phyloP scores from a whole-genome alignment of 2,797 vertebrate genomes.

The Sebastes flavidus region DNA sequence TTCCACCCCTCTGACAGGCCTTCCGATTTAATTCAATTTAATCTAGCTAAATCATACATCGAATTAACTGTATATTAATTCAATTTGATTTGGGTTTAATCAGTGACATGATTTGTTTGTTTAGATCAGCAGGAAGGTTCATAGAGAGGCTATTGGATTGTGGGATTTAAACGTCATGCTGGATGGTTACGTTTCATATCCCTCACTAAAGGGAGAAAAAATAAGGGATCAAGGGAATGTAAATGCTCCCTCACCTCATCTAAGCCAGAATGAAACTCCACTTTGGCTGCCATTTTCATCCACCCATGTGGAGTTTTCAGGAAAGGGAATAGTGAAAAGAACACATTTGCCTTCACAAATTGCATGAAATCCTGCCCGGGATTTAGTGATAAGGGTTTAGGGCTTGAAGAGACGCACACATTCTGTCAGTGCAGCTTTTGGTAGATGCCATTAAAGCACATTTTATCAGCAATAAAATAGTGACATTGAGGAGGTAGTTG shows the following conservation, averaged over 20 bases:
- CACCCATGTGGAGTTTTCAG: conserved; percentile 59
- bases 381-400: conserved; percentile 51
- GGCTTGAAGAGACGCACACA: conserved; percentile 26
- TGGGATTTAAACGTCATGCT: conserved; percentile 56
- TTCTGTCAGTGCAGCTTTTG: conserved; percentile 32
- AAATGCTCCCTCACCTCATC: conserved; percentile 73
- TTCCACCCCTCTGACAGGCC: conserved; percentile 32
- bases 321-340: conserved; percentile 53
- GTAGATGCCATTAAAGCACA: conserved; percentile 29
- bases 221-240: conserved; percentile 69
- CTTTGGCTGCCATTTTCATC: conserved; percentile 65
- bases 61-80: conserved; percentile 50
- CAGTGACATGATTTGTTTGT: conserved; percentile 55
- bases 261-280: conserved; percentile 69
- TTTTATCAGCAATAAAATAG: conserved; percentile 33
- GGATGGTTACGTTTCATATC: conserved; percentile 59
- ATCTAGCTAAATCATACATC: conserved; percentile 40
- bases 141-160: conserved; percentile 41
- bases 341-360: conserved; percentile 64
- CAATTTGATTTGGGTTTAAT: conserved; percentile 50
- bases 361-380: conserved; percentile 62
- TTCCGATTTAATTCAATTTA: conserved; percentile 46
- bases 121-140: conserved; percentile 45
- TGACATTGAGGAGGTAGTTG: conserved; percentile 43
- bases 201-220: conserved; percentile 52